These are phyloP conservation scores for Caenorhabditis latens DNA, from an alignment of 1,140 invertebrate species.

Conservation along the genomic window DNA sequence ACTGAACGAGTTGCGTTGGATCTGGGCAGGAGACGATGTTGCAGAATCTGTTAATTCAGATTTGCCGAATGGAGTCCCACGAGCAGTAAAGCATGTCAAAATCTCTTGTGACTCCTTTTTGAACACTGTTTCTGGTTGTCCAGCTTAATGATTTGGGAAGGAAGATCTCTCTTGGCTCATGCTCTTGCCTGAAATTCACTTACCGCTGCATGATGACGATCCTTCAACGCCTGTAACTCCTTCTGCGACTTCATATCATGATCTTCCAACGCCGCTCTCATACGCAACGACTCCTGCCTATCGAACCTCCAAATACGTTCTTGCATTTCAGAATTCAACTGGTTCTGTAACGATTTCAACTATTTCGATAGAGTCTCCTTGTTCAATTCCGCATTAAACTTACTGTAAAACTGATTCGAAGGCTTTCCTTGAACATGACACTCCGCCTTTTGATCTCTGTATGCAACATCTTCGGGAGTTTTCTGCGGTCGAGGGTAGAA, in stretches of 20 bases:
- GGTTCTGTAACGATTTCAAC: slow-evolving; percentile 22
- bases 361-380: background rate
- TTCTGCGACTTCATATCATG: slow-evolving; percentile 93
- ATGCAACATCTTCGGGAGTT: slow-evolving; percentile 91
- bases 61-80: background rate
- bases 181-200: slow-evolving; percentile 73
- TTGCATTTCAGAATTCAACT: slow-evolving; percentile 66
- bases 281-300: slow-evolving; percentile 94
- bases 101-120: slow-evolving; percentile 26
- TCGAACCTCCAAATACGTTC: slow-evolving; percentile 84
- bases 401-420: slow-evolving; percentile 72
- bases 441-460: slow-evolving; percentile 93
- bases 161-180: background rate
- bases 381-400: slow-evolving; percentile 40
- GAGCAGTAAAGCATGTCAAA: background rate
- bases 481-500: slow-evolving; percentile 89
- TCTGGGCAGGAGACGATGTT: slow-evolving; percentile 1
- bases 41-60: slow-evolving; percentile 23
- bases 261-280: slow-evolving; percentile 80
- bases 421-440: slow-evolving; percentile 89
- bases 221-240: slow-evolving; percentile 91
- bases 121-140: background rate
- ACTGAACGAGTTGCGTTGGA: background rate
- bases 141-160: background rate
- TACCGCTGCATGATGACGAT: slow-evolving; percentile 88